Evolutionary conservation across 2,113 vertebrate genomes (phyloP), one percentile per base, ranked within the genome.

Genomic region (Myodes glareolus): DNA sequence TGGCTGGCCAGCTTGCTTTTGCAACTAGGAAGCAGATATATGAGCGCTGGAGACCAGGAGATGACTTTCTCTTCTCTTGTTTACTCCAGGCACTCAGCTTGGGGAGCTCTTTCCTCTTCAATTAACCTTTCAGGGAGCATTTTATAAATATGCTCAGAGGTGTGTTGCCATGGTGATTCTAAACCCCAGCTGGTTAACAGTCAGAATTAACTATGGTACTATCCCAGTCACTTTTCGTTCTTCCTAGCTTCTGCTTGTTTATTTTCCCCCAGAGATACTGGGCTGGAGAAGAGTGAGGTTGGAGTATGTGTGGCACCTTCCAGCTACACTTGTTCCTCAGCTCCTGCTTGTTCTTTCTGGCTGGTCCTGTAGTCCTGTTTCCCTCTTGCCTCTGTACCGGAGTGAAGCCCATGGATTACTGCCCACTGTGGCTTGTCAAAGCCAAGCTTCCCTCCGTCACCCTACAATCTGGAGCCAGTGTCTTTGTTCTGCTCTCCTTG

Each of bases 311-410:
- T 1, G 14, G 16, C 3, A 23, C n/a, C 14, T 63, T 47, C 31
- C 3, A 4, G 27, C 27, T n/a, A n/a, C n/a, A n/a, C n/a, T n/a
- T n/a, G n/a, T n/a, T n/a, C n/a, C n/a, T n/a, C 8, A 27, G 19
- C 1, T 58, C 2, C 21, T 14, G 0, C 2, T 33, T 17, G 3
- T 58, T 50, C 25, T 16, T 14, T 84, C 10, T 31, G 0, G 6
- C 2, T 58, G 9, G 36, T 4, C 7, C 33, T 17, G 31, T 12
- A 68, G 39, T 33, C 25, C 50, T 36, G 21, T 45, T 58, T 5
- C 31, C 80, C 14, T 5, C 0, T 2, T 78, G 1, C 23, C 36
- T 77, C 11, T 58, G 2, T 11, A 36, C 33, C 78, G 11, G 5
- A 45, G 14, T 42, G 7, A 45, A 88, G 3, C 3, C 1, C 2